Evolutionary conservation across 2,113 vertebrate species (phyloP).

Genomic region (Rhadina sibilatrix): DNA sequence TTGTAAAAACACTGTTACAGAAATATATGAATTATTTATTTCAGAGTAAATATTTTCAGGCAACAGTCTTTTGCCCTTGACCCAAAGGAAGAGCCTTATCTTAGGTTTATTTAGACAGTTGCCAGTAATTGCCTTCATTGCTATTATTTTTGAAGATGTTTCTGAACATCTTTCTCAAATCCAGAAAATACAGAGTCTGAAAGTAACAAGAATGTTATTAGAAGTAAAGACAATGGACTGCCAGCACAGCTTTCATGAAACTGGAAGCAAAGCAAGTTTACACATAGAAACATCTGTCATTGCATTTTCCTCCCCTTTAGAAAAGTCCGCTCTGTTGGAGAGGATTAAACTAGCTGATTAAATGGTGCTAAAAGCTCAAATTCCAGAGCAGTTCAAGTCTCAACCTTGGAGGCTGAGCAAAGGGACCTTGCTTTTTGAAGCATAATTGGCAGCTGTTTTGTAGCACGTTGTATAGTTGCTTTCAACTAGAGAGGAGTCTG

Average conservation of each 20-base stretch:
- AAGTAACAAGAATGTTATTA: neutral
- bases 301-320: neutral
- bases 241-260: neutral
- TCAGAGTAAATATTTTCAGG: neutral
- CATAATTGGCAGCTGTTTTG: constrained; percentile 12
- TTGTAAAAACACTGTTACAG: neutral
- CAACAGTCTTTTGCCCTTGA: neutral
- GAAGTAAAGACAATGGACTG: neutral
- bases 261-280: neutral
- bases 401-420: constrained; percentile 2
- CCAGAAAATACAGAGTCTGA: neutral
- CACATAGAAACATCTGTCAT: neutral
- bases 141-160: neutral
- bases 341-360: constrained; percentile 44
- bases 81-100: neutral
- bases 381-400: constrained; percentile 37
- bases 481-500: neutral
- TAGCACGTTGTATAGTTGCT: neutral
- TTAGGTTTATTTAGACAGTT: neutral
- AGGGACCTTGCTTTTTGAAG: constrained; percentile 3
- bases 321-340: neutral
- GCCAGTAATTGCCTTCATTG: neutral
- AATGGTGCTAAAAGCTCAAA: constrained; percentile 29
- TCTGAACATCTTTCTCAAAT: neutral
- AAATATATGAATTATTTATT: neutral